Evolutionary conservation across 2,113 vertebrate genomes (phyloP).

Genomic region (Monarcha castaneiventris): DNA sequence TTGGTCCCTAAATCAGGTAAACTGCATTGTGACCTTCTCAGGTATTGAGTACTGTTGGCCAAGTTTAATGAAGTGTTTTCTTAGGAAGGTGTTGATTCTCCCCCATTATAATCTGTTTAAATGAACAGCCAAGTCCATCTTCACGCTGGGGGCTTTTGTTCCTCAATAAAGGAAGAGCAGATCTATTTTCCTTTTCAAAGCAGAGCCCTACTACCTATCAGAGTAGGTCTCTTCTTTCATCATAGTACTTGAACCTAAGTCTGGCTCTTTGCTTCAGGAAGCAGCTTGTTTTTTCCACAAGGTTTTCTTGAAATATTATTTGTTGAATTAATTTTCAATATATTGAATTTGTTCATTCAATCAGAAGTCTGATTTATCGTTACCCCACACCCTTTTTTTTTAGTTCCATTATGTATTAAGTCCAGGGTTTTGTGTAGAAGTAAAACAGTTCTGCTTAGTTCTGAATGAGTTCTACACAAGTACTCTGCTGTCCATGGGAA

Average conservation of each 20-base stretch:
- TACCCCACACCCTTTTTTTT: background rate
- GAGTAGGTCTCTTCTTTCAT: background rate
- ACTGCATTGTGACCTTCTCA: background rate
- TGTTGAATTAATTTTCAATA: background rate
- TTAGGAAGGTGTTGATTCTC: background rate
- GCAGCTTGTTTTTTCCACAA: background rate
- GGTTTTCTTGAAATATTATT: background rate
- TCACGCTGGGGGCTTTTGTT: fast-evolving
- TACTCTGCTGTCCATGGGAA: background rate
- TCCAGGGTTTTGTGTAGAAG: background rate
- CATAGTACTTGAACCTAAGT: background rate
- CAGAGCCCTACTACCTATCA: background rate
- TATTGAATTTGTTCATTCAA: background rate
- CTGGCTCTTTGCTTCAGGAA: background rate
- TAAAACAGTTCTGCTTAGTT: background rate
- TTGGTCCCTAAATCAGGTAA: background rate
- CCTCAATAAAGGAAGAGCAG: background rate
- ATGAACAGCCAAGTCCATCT: background rate
- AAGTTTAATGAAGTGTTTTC: background rate
- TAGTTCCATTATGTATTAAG: background rate
- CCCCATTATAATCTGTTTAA: background rate
- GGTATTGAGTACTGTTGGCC: fast-evolving
- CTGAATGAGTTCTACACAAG: background rate
- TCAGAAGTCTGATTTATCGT: background rate
- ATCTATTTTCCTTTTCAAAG: background rate